Base-by-base conservation (phyloP, 1,140 invertebrate species). In the Tetragonula clypearis region DNA sequence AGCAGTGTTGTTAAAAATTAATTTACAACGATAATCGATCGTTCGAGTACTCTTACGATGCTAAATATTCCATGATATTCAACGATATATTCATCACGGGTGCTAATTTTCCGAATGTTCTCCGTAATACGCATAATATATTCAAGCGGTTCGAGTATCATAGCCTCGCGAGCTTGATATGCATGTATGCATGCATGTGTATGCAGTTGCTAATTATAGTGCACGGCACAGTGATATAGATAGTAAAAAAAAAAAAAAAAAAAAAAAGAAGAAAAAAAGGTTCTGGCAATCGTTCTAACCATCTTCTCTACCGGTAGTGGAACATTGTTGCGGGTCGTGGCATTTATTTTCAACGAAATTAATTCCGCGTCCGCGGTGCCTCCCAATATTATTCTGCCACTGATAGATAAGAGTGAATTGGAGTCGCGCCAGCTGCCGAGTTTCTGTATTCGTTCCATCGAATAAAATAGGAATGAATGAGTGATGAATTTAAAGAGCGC, bases 381-480 rank as follows among this genome's bases (percentile, higher is more conserved):
- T 71, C 87, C 65, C 86, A 85, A 88, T 88, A 88, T 90, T 76
- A 89, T 85, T 86, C 71, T 69, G 62, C 83, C 82, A 82, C 85
- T 79, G 85, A 88, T 90, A 90, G 86, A 90, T 88, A 90, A 89
- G 86, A 90, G 86, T 71, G 88, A 90, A 89, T 87, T 90, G 89
- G 89, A 90, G 41, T 73, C 62, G 62, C 53, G 89, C 89, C 89
- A 90, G 84, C 83, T 89, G 82, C 79, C 55, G 74, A 65, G 76
- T 30, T 41, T 71, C 86, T 87, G 76, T 85, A 88, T 86, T 86
- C 81, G 82, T 90, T 86, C 85, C 85, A 62, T 87, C 87, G 81
- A 90, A 86, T 89, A 87, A 87, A 90, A 90, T 76, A 30, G 69
- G 82, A 85, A 79, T 87, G 87, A 89, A 90, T 82, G 85, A 90